Evolutionary conservation across 2,113 vertebrate species (phyloP).

Genomic region (Bujurquina vittata): DNA sequence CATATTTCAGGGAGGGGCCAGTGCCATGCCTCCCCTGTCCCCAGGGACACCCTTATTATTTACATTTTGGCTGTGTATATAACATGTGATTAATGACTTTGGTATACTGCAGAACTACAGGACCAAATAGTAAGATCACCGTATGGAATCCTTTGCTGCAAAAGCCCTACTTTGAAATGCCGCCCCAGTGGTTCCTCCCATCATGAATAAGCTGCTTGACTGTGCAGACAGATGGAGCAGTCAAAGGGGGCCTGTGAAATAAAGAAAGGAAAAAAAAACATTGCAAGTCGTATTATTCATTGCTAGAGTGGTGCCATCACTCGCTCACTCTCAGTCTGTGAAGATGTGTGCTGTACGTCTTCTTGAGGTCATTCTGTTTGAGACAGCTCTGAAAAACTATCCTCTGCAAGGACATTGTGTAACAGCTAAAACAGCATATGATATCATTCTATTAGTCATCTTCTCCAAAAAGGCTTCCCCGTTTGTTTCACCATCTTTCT

Average conservation of each 20-base stretch:
- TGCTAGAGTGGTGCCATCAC: not conserved
- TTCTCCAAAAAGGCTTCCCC: not conserved
- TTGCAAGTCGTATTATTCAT: not conserved
- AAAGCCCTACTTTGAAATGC: not conserved
- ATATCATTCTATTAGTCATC: conserved; percentile 18
- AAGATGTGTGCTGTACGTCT: conserved; percentile 6
- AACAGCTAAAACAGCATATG: not conserved
- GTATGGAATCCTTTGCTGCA: not conserved
- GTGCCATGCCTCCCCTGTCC: not conserved
- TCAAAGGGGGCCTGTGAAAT: not conserved
- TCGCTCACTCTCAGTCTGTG: not conserved
- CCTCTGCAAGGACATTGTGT: not conserved
- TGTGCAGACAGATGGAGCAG: conserved; percentile 22
- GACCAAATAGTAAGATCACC: not conserved
- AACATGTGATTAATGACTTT: not conserved
- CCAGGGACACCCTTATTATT: not conserved
- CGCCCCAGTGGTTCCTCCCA: not conserved
- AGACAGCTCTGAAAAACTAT: not conserved
- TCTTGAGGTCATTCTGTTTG: not conserved
- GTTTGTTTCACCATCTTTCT: conserved; percentile 9
- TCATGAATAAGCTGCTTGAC: conserved; percentile 4
- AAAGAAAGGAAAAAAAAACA: not conserved
- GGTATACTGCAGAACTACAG: not conserved
- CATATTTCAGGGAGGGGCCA: not conserved
- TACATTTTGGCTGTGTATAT: not conserved